Base-by-base conservation (phyloP, 2,888 invertebrate species). In the Abrostola tripartita region DNA sequence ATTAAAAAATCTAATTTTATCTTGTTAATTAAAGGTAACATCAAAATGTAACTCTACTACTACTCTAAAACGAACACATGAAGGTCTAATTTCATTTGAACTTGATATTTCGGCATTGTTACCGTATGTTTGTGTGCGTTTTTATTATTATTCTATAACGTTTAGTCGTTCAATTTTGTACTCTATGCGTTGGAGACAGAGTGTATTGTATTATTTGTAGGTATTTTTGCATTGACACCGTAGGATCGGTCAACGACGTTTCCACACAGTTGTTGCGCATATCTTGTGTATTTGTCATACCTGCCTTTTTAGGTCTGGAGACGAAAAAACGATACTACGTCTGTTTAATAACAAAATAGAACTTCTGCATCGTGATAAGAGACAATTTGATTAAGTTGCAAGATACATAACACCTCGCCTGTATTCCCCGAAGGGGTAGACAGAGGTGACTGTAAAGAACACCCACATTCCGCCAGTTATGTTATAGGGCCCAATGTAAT, bases 221-320 rank as follows among this genome's bases (percentile, higher is more conserved):
- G 38, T 74, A 71, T 71, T 67, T 69, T 65, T 70, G 67, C 69
- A 61, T 54, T 54, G 40, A 51, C 44, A 60, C 47, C 52, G 53
- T 65, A 61, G 59, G 65, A 76, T 74, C 80, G 85, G 86, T 87
- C 85, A 83, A 70, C 81, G 83, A 84, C 82, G 82, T 69, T 73
- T 68, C 67, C 59, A 70, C 61, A 74, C 75, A 73, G 76, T 82
- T 74, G 80, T 78, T 74, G 72, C 67, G 77, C 85, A 86, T 86
- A 76, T 85, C 85, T 76, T 52, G 52, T 62, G 61, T 72, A 76
- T 86, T 85, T 72, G 85, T 85, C 86, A 86, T 81, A 68, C 75
- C 47, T 52, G 55, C 67, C 73, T 62, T 76, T 66, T 76, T 65
- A 55, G 78, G 69, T 69, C 44, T 38, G 55, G 12, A 37, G 52